Base-by-base conservation (phyloP, 2,797 vertebrate genomes). In the Acropternis orthonyx region DNA sequence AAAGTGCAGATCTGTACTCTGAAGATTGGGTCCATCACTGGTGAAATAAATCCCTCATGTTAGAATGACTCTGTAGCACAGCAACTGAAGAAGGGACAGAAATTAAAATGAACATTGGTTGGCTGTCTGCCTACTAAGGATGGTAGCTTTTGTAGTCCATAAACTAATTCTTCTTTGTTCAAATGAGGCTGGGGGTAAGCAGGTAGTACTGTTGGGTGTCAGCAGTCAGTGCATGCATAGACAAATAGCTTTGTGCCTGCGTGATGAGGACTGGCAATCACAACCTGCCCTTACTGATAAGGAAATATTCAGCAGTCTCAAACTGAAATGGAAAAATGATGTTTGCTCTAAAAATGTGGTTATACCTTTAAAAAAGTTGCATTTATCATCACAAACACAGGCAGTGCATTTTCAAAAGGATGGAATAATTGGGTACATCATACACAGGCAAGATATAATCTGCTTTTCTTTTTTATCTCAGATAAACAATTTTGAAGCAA, bases 41-140 rank as follows among this genome's bases (percentile, higher is more conserved):
- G 43, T 67, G 36, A 87, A 86, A 19, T 55, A 41, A 85, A 51
- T 83, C 23, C 54, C 24, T 68, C 3, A 0, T 30, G 6, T 48
- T 28, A 46, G 36, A 59, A 41, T 78, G 73, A 37, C 22, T 76
- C 56, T 49, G 19, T 75, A 52, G 72, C 36, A 18, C 34, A n/a
- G n/a, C 36, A 88, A 78, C 61, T 91, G 89, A 61, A 49, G 66
- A 89, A 75, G 46, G 68, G 78, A 21, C 15, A 46, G 55, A 66
- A 63, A 24, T 65, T 51, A 56, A 71, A 67, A 62, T 56, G n/a
- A 76, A 9, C n/a, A 3, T 10, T 28, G 41, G 7, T 85, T 7
- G 9, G 24, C 73, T 93, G 65, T 22, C 28, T 85, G 54, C 54
- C 67, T 85, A 5, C 44, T 73, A 8, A 85, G 83, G 12, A n/a